Conservation (phyloP, 1,140 invertebrate genomes). For the Heliconius nattereri region DNA sequence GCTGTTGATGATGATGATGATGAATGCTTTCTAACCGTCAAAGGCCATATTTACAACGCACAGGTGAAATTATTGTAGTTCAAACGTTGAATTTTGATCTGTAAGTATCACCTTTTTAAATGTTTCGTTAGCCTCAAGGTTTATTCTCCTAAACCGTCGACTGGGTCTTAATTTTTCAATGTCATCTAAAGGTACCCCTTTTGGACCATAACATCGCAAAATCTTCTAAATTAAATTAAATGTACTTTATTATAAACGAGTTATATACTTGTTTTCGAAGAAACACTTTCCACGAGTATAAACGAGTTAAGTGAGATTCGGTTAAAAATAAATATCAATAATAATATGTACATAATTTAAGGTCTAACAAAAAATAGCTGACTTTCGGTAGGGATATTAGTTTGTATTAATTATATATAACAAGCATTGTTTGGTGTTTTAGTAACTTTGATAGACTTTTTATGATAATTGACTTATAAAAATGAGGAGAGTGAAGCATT, state of each 20-base stretch:
- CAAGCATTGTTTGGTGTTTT: too few relatives aligned
- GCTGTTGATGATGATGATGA: too few relatives aligned
- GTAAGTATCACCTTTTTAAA: background rate
- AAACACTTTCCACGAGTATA: background rate
- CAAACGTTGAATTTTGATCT: too few relatives aligned
- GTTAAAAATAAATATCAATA: background rate
- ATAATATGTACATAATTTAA: background rate
- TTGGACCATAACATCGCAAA: background rate
- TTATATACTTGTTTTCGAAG: background rate
- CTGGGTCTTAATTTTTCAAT: background rate
- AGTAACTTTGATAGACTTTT: too few relatives aligned
- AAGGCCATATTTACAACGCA: too few relatives aligned
- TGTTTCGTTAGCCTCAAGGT: background rate
- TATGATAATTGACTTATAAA: too few relatives aligned
- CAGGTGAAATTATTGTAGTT: too few relatives aligned
- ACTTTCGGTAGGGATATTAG: background rate
- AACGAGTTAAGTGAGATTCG: slow-evolving; percentile 8
- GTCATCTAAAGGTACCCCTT: background rate
- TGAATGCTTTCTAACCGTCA: too few relatives aligned
- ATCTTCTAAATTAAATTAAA: background rate
- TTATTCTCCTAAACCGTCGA: too few relatives aligned
- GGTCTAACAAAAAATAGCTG: background rate
- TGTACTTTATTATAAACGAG: background rate
- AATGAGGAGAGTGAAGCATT: too few relatives aligned
- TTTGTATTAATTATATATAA: background rate